These are phyloP conservation scores for Entomobrya proxima DNA, from an alignment of 2,888 invertebrate genomes.

Conservation along the genomic window DNA sequence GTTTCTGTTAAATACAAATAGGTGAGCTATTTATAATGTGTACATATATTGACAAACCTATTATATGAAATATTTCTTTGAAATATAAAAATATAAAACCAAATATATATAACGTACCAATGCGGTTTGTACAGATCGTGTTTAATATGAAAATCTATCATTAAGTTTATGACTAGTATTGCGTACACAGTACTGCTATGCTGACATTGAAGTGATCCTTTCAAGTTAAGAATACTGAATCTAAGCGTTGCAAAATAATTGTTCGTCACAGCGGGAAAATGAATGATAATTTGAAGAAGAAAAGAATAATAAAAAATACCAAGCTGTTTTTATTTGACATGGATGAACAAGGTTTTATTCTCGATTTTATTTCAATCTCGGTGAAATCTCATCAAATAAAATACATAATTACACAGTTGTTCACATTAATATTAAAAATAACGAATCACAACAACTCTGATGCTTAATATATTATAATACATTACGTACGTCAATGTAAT, in stretches of 20 bases:
- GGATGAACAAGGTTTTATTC: not conserved
- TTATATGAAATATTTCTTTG: not conserved
- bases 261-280: not conserved
- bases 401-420: not conserved
- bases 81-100: not conserved
- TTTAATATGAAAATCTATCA: slow-evolving; percentile 20
- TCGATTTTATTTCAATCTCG: slow-evolving; percentile 30
- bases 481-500: too few relatives aligned
- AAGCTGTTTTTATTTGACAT: slow-evolving; percentile 14
- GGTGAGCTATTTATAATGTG: not conserved
- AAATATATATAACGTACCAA: not conserved
- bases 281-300: too few relatives aligned
- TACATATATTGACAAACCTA: slow-evolving; percentile 9
- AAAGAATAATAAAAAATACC: not conserved
- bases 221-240: not conserved
- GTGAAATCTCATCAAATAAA: slow-evolving; percentile 12
- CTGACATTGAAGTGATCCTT: not conserved
- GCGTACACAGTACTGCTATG: not conserved
- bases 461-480: too few relatives aligned
- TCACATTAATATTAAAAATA: too few relatives aligned
- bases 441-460: too few relatives aligned
- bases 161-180: not conserved
- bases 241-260: not conserved
- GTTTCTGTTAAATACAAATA: not conserved
- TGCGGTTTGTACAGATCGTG: slow-evolving; percentile 16